Evolutionary conservation across 37 sponge, comb jelly and placozoan genomes (phyloP), one percentile per base, ranked within the genome.

Genomic region (Axinella damicornis): DNA sequence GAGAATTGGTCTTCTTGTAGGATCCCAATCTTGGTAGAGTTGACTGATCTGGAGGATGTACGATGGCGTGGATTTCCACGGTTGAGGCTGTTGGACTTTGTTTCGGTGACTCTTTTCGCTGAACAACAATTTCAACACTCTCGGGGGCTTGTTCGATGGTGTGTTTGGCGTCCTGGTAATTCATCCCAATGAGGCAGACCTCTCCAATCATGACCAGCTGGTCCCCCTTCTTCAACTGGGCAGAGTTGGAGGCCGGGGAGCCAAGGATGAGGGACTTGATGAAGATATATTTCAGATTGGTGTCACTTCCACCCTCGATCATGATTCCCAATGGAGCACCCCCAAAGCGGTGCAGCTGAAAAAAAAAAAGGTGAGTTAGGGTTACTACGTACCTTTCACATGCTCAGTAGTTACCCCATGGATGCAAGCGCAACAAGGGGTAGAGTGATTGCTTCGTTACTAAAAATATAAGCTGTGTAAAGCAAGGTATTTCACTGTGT

Each of bases 191-290:
- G 60, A 93, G 68, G 55, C 90, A 89, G 18, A 81, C 83, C 6
- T 77, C 56, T 19, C 94, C 94, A 31, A 69, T 66, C 94, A 93
- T 89, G 13, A 93, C 83, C 24, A 93, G 62, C 72, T 94, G 81
- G 69, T 94, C 95, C 18, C 88, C 90, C 18, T 22, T 34, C 24
- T 46, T 41, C 24, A 94, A 73, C 27, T 22, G 22, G 37, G 73
- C 77, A 66, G 61, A 74, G 25, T 33, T 33, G 57, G 40, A 87
- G 31, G 95, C 91, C 30, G 87, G 69, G 35, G 84, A 87, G 21
- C 71, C 72, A 21, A 84, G 72, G 12, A 28, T 41, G 14, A 94
- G 59, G 35, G 81, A 66, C 16, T 79, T 60, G 62, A 94, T 81
- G 81, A 52, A 83, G 65, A 90, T 57, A 46, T 87, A 83, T 38